Conservation (phyloP, 2,113 vertebrate species). For the Bettongia penicillata region DNA sequence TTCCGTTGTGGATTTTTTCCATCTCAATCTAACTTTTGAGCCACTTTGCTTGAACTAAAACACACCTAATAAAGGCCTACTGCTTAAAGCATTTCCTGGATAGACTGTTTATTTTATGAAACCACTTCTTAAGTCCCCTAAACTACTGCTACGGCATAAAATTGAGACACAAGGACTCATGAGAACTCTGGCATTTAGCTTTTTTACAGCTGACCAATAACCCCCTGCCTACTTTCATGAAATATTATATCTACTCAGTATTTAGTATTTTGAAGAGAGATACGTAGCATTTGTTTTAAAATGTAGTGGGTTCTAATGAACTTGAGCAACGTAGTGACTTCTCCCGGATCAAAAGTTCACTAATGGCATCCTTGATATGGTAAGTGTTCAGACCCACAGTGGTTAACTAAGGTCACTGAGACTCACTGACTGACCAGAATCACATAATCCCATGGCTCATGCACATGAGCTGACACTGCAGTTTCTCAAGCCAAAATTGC, state of each 20-base stretch:
- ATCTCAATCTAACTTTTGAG: not conserved
- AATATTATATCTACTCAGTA: not conserved
- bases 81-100: not conserved
- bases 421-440: not conserved
- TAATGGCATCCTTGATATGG: not conserved
- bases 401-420: not conserved
- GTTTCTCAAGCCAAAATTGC: constrained; percentile 23
- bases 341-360: not conserved
- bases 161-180: not conserved
- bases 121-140: not conserved
- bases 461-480: not conserved
- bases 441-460: constrained; percentile 6
- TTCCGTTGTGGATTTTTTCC: not conserved
- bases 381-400: not conserved
- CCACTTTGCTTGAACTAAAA: not conserved
- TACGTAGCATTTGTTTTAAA: not conserved
- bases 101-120: not conserved
- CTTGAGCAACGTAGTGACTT: not conserved
- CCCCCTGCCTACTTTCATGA: not conserved
- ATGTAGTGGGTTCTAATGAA: not conserved
- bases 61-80: not conserved
- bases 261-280: not conserved
- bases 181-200: not conserved
- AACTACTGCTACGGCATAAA: not conserved
- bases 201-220: not conserved